phyloP scores from a whole-genome alignment of 2,797 vertebrate genomes.

The Ctenopoma kingsleyae region DNA sequence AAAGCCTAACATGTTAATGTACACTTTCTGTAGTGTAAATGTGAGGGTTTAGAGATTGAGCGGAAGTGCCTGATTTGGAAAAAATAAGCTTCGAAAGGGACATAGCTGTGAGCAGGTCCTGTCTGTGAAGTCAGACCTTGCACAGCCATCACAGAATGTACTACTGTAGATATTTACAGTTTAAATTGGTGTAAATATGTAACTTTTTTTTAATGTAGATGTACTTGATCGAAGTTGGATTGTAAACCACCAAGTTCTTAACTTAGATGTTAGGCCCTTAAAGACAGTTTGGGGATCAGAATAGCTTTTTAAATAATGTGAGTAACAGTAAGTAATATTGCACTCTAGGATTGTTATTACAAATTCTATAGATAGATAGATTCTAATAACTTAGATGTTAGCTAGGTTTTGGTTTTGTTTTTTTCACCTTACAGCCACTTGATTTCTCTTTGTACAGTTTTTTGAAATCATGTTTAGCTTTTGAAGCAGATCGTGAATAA shows the following conservation, averaged over 20 bases:
- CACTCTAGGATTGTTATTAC: constrained; percentile 42
- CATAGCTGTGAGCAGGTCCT: constrained; percentile 6
- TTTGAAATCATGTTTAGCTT: constrained; percentile 26
- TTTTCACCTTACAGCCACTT: constrained; percentile 7
- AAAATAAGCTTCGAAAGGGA: constrained; percentile 17
- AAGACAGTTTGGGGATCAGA: constrained; percentile 5
- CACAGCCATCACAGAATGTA: constrained; percentile 49
- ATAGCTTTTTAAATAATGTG: constrained; percentile 49
- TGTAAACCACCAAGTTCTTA: constrained; percentile 38
- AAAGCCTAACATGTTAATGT: constrained; percentile 15
- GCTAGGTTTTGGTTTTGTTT: background rate
- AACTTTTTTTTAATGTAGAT: constrained; percentile 25
- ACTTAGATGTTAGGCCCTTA: constrained; percentile 4
- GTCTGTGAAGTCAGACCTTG: constrained; percentile 21
- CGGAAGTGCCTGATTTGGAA: constrained; percentile 32
- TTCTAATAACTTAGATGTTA: constrained; percentile 30
- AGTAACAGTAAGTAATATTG: constrained; percentile 40
- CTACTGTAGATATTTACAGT: constrained; percentile 58
- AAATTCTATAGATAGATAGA: constrained; percentile 6
- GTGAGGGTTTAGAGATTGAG: background rate
- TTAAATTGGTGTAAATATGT: constrained; percentile 60
- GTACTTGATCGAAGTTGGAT: constrained; percentile 26
- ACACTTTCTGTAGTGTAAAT: constrained; percentile 4
- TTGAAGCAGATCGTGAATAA: constrained; percentile 10
- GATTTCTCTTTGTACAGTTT: constrained; percentile 27